phyloP scores from a whole-genome alignment of 2,888 invertebrate genomes.

The Lomographa bimaculata region DNA sequence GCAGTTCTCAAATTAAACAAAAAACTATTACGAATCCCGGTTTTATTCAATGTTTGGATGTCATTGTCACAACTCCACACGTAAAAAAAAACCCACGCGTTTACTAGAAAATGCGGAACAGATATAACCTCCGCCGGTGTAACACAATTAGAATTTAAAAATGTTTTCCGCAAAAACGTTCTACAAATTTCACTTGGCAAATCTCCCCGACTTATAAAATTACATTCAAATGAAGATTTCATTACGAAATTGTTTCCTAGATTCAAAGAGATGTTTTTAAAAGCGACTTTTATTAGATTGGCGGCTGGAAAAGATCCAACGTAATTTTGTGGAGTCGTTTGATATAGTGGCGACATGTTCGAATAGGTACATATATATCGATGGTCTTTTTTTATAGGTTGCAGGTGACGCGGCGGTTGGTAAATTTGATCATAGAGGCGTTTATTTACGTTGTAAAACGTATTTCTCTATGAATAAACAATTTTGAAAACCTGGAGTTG shows the following conservation, averaged over 20 bases:
- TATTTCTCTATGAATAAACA: no score
- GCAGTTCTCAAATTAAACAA: no score
- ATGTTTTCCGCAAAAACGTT: constrained; percentile 10
- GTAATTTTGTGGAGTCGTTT: no score
- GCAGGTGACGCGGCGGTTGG: no score
- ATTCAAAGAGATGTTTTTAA: background rate
- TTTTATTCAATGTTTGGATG: constrained; percentile 12
- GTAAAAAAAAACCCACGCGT: constrained; percentile 9
- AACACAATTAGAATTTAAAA: no score
- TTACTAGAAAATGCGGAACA: constrained; percentile 8
- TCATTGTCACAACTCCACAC: constrained; percentile 12
- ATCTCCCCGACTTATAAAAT: constrained; percentile 10
- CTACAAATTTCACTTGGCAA: constrained; percentile 15
- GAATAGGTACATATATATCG: no score
- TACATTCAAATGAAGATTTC: constrained; percentile 6
- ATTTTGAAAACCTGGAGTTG: no score
- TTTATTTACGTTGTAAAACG: no score
- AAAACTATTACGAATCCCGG: no score
- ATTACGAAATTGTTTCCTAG: constrained; percentile 13
- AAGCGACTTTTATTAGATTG: background rate
- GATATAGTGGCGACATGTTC: no score
- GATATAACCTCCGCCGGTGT: constrained; percentile 9
- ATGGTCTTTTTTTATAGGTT: no score
- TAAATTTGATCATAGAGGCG: no score
- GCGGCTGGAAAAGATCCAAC: background rate